Conservation (phyloP, 2,113 vertebrate genomes). For the Australoheros scitulus region DNA sequence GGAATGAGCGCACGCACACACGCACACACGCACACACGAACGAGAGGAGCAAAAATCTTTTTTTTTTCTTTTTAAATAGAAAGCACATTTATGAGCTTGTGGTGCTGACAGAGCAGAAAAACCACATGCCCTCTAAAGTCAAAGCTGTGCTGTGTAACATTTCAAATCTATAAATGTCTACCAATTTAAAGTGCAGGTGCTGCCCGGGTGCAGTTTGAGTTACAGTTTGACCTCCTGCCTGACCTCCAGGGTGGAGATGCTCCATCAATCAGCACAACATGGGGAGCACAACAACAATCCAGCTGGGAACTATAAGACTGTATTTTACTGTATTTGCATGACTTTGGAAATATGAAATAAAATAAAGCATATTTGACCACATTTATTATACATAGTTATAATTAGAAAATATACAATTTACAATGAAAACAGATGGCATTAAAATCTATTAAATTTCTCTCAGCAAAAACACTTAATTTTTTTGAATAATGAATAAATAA, state of each 20-base stretch:
- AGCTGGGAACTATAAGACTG: background rate
- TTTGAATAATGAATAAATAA: background rate
- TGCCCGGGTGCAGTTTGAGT: conserved; percentile 26
- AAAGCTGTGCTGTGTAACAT: background rate
- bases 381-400: no score
- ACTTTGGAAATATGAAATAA: no score
- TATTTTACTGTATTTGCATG: no score
- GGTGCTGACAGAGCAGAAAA: background rate
- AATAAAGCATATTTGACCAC: no score
- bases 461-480: background rate
- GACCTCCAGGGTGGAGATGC: conserved; percentile 20
- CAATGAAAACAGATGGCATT: background rate
- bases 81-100: background rate
- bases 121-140: background rate
- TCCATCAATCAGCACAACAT: conserved; percentile 19
- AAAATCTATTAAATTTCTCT: background rate
- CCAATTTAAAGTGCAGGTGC: conserved; percentile 22
- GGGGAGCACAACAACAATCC: background rate
- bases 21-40: background rate
- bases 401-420: background rate
- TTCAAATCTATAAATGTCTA: conserved; percentile 29
- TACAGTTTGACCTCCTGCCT: conserved; percentile 24
- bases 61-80: background rate
- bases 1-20: background rate
- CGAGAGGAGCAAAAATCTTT: background rate